A percentile compares a stretch with the other conserved stretches of the same genome.
phyloP scores from a whole-genome alignment of 2,888 invertebrate genomes.

The Coremacera marginata region DNA sequence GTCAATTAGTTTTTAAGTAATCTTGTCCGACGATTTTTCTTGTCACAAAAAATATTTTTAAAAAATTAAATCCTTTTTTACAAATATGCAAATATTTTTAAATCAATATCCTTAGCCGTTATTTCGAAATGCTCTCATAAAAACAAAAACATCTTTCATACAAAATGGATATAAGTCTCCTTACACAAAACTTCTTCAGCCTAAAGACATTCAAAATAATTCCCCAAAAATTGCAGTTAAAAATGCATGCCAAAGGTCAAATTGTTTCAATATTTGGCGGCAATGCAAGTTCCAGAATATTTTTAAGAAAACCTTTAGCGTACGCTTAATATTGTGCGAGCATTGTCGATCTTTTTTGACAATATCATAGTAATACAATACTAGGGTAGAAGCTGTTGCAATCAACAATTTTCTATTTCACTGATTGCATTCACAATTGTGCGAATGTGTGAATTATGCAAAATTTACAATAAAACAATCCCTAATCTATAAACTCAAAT shows the following conservation, averaged over 20 bases:
- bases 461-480: slow-evolving; percentile 14
- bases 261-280: background rate
- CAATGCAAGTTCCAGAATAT: background rate
- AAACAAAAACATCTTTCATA: too few relatives aligned
- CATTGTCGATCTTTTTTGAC: background rate
- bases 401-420: slow-evolving; percentile 32
- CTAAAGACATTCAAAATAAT: background rate
- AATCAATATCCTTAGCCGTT: too few relatives aligned
- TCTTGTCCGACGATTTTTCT: too few relatives aligned
- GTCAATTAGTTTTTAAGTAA: too few relatives aligned
- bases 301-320: background rate
- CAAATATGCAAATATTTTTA: too few relatives aligned
- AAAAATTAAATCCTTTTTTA: too few relatives aligned
- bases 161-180: too few relatives aligned
- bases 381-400: background rate
- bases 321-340: background rate
- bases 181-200: background rate
- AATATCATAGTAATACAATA: too few relatives aligned
- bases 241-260: background rate
- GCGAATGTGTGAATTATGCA: slow-evolving; percentile 35
- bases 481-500: background rate
- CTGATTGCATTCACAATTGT: slow-evolving; percentile 7
- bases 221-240: background rate
- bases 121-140: too few relatives aligned
- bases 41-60: too few relatives aligned